Conservation (phyloP, 2,113 vertebrate species). For the Eulemur macaco region DNA sequence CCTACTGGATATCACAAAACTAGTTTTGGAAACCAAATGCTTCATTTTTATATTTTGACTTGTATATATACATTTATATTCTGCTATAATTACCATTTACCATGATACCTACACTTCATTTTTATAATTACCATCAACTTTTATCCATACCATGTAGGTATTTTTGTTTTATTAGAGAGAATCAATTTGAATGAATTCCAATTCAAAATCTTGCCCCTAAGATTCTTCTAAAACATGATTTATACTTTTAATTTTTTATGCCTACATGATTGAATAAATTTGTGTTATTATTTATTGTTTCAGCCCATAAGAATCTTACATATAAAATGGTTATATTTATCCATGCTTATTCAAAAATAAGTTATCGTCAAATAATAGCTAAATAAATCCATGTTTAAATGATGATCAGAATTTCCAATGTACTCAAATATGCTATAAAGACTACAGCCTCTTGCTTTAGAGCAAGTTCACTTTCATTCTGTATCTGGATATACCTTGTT, state of each 20-base stretch:
- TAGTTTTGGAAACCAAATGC: background rate
- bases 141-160: background rate
- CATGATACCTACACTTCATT: background rate
- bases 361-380: conserved; percentile 64
- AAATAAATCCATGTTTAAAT: conserved; percentile 73
- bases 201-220: conserved; percentile 26
- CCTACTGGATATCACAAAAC: background rate
- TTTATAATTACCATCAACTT: background rate
- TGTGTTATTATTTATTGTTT: background rate
- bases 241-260: conserved; percentile 29
- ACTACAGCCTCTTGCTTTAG: conserved; percentile 70
- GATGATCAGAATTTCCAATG: conserved; percentile 67
- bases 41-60: background rate
- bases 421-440: conserved; percentile 67
- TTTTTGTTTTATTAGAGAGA: background rate
- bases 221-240: conserved; percentile 61
- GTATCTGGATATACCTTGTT: conserved; percentile 54
- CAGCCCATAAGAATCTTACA: background rate
- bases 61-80: background rate
- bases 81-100: background rate
- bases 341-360: conserved; percentile 59
- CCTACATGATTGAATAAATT: background rate
- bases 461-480: conserved; percentile 72
- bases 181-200: background rate
- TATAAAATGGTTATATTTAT: background rate